Percentiles rank a stretch among this genome's conserved stretches.
Conservation (phyloP, 2,797 vertebrate genomes). For the Antennarius maculatus region DNA sequence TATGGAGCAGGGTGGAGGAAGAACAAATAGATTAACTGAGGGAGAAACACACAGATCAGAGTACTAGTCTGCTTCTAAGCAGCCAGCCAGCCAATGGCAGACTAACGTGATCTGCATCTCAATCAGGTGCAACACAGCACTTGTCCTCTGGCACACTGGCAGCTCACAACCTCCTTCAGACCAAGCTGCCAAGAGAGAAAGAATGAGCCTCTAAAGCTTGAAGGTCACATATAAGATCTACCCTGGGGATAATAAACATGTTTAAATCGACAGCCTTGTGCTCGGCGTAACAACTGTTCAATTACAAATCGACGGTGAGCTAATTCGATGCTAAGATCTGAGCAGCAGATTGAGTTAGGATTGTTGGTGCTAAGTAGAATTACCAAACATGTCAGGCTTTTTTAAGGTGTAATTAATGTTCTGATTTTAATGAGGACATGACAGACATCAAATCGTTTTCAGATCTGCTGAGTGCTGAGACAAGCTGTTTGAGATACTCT, state of each 20-base stretch:
- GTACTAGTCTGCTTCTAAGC: constrained; percentile 59
- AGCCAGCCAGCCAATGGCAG: constrained; percentile 60
- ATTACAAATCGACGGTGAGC: constrained; percentile 64
- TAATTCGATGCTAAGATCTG: constrained; percentile 69
- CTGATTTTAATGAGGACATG: constrained; percentile 83
- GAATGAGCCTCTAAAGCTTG: constrained; percentile 54
- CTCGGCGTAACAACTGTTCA: constrained; percentile 49
- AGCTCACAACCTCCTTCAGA: constrained; percentile 58
- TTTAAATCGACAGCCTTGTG: constrained; percentile 58
- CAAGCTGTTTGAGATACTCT: constrained; percentile 38
- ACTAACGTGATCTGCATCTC: constrained; percentile 75
- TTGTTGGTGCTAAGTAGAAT: constrained; percentile 75
- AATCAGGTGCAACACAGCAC: constrained; percentile 56
- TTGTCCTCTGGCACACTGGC: constrained; percentile 67
- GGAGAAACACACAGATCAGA: constrained; percentile 70
- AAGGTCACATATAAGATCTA: constrained; percentile 70
- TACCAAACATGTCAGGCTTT: constrained; percentile 85
- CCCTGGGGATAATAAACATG: constrained; percentile 66
- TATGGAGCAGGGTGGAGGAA: constrained; percentile 29
- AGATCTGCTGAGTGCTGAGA: constrained; percentile 67
- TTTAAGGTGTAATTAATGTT: constrained; percentile 85
- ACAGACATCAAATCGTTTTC: constrained; percentile 85
- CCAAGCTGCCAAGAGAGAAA: constrained; percentile 54
- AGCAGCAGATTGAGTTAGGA: constrained; percentile 78
- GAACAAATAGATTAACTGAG: constrained; percentile 60